A percentile compares a stretch with the other conserved stretches of the same genome.
These are phyloP conservation scores for Mungos mungo DNA, from an alignment of 2,113 vertebrate genomes.

Conservation along the genomic window DNA sequence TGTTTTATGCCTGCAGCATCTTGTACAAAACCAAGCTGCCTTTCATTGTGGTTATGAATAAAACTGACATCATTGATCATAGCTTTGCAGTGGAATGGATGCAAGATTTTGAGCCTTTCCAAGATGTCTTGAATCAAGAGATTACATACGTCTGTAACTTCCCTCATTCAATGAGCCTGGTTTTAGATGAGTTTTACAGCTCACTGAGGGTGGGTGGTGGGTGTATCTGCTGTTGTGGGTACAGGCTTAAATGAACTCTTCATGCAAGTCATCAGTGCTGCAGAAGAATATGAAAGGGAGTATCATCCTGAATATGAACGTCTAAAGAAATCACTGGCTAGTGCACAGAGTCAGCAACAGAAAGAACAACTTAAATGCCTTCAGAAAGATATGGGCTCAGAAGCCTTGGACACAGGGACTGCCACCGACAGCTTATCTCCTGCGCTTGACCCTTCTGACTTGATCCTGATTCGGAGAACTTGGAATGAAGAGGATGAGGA, in stretches of 20 bases:
- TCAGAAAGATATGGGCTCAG: conserved; percentile 90
- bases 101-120: conserved; percentile 97
- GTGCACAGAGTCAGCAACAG: conserved; percentile 88
- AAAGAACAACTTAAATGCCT: conserved; percentile 92
- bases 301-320: conserved; percentile 96
- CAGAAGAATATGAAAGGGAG: conserved; percentile 94
- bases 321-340: conserved; percentile 88
- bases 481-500: conserved; percentile 88
- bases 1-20: conserved; percentile 99
- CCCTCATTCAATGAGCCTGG: conserved; percentile 97
- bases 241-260: conserved; percentile 95
- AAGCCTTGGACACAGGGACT: conserved; percentile 83
- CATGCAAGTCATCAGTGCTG: conserved; percentile 90
- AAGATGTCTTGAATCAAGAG: conserved; percentile 97
- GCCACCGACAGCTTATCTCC: conserved; percentile 75
- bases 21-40: conserved; percentile 98
- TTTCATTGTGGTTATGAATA: conserved; percentile 98
- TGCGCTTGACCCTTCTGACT: conserved; percentile 88
- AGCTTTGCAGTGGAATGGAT: conserved; percentile 99
- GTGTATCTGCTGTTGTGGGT: conserved; percentile 93
- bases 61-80: conserved; percentile 98
- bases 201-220: conserved; percentile 96
- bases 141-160: conserved; percentile 95
- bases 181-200: conserved; percentile 97
- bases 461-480: conserved; percentile 93